Evolutionary conservation across 1,140 invertebrate genomes (phyloP), one percentile per base, ranked within the genome.

Genomic region (Subanguina moxae): DNA sequence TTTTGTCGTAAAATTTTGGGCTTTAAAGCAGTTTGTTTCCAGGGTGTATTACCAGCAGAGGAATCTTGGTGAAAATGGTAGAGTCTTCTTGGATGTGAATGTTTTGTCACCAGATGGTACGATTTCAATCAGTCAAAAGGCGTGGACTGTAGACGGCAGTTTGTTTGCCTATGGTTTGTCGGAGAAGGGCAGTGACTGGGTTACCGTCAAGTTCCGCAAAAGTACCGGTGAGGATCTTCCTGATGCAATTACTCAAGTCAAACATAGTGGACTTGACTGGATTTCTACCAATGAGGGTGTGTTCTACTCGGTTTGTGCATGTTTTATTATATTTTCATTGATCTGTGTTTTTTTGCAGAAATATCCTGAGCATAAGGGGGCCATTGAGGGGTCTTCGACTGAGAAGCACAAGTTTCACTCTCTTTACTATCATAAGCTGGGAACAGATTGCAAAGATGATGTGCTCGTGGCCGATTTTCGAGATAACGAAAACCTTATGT

Each of bases 41-140:
- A 95, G 92, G 87, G 93, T 97, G 9, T 84, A 95, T 66, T 97
- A 95, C 85, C 88, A 92, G 11, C 91, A 93, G 87, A 89, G 93
- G 71, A 86, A 87, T 7, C 83, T 96, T 64, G 87, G 90, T 43
- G 87, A 87, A 32, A 90, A 95, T 79, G 86, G 90, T 1, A 85
- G 85, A 74, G 89, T 94, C n/a, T 97, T 98, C 84, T 85, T 98
- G 7, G 94, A 98, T 84, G 23, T 52, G 3, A 99, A 99, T 85
- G 86, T 85, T 9, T 84, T 97, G 19, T 94, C 93, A 0, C 87
- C 89, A 28, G 94, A 98, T 87, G 95, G 95, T 42, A 96, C 94
- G 0, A 86, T 94, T 23, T 90, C 93, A 1, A 84, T 98, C 19
- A 87, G 88, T 0, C 87, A 87, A 46, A 89, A 87, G 56, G 84